These are phyloP conservation scores for Danio choprae DNA, from an alignment of 2,797 vertebrate genomes.

Conservation along the genomic window DNA sequence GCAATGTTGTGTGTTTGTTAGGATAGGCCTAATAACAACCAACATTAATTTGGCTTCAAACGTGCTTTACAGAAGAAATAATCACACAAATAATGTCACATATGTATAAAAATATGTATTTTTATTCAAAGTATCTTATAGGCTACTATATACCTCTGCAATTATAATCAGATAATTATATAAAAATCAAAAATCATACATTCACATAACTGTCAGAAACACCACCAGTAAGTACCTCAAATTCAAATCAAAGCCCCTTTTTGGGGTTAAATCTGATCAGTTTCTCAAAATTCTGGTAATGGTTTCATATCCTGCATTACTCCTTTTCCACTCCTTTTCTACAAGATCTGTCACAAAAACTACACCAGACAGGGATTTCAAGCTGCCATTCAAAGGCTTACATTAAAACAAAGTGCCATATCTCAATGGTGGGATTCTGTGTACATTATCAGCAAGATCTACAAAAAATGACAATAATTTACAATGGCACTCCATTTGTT, in stretches of 20 bases:
- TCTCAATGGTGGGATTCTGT: neutral
- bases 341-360: neutral
- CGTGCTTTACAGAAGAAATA: neutral
- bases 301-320: neutral
- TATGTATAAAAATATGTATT: conserved; percentile 38
- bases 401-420: neutral
- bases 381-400: conserved; percentile 24
- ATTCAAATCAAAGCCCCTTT: neutral
- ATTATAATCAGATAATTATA: conserved; percentile 13
- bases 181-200: neutral
- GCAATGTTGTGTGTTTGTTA: too few species aligned
- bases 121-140: conserved; percentile 20
- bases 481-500: neutral
- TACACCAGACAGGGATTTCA: conserved; percentile 2
- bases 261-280: neutral
- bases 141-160: neutral
- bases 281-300: neutral
- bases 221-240: conserved; percentile 8
- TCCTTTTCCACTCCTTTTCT: neutral
- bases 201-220: neutral
- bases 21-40: too few species aligned
- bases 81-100: neutral
- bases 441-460: neutral
- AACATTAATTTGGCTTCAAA: neutral
- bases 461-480: too few species aligned